Evolutionary conservation across 2,888 invertebrate genomes (phyloP).

Genomic region (Lasioglossum pauxillum): DNA sequence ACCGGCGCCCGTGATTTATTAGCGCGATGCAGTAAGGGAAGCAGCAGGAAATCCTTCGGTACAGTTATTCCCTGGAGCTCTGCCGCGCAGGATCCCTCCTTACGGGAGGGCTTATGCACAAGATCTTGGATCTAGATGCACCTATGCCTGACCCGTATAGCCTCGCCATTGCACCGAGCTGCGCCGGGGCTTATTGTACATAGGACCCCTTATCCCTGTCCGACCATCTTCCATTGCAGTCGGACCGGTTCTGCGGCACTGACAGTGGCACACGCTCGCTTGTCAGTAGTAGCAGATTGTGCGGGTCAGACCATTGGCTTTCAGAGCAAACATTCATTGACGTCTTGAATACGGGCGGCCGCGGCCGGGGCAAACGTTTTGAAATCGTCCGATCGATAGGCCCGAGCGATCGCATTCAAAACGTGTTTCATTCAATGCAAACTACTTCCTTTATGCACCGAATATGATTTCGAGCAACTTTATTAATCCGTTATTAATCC

Average conservation of each 20-base stretch:
- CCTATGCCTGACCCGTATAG: neutral
- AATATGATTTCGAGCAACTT: slow-evolving; percentile 12
- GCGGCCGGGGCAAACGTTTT: slow-evolving; percentile 17
- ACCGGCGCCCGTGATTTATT: neutral
- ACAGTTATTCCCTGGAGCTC: neutral
- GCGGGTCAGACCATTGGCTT: slow-evolving; percentile 38
- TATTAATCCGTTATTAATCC: slow-evolving; percentile 18
- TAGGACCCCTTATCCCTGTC: slow-evolving; percentile 39
- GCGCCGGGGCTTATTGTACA: slow-evolving; percentile 34
- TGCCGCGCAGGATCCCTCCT: neutral
- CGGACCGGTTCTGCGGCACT: slow-evolving; percentile 21
- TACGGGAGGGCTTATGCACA: neutral
- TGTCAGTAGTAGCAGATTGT: slow-evolving; percentile 50
- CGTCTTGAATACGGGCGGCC: slow-evolving; percentile 23
- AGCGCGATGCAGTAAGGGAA: neutral
- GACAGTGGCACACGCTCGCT: slow-evolving; percentile 22
- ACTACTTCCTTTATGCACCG: slow-evolving; percentile 10
- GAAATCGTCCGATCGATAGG: slow-evolving; percentile 32
- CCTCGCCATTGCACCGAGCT: neutral
- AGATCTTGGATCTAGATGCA: slow-evolving; percentile 19
- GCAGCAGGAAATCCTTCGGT: neutral
- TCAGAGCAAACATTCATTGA: slow-evolving; percentile 31
- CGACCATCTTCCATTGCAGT: slow-evolving; percentile 32
- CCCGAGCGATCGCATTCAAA: slow-evolving; percentile 3
- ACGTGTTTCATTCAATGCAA: neutral